phyloP scores from a whole-genome alignment of 1,140 invertebrate genomes.

The Drepana arcuata region DNA sequence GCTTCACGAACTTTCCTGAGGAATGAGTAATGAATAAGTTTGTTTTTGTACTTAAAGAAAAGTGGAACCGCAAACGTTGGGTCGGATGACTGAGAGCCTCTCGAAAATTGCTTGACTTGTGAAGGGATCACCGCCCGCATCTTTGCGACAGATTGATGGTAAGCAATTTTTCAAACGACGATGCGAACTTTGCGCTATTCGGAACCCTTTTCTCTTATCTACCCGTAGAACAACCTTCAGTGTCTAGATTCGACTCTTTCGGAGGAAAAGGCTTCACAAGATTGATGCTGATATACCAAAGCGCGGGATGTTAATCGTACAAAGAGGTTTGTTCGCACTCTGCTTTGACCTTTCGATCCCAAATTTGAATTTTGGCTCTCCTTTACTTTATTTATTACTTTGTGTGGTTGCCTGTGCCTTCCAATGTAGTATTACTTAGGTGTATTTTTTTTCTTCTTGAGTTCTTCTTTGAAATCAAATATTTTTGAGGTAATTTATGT shows the following conservation, averaged over 20 bases:
- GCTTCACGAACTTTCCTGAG: too few relatives aligned
- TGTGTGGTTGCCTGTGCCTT: too few relatives aligned
- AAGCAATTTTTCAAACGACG: constrained; percentile 21
- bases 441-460: too few relatives aligned
- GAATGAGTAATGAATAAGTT: constrained; percentile 26
- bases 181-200: constrained; percentile 1
- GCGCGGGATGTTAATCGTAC: background rate
- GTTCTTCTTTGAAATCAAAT: too few relatives aligned
- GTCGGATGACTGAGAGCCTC: constrained; percentile 20
- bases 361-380: too few relatives aligned
- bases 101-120: constrained; percentile 23
- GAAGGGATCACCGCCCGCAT: constrained; percentile 21
- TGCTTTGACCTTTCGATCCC: too few relatives aligned
- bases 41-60: constrained; percentile 16
- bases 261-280: constrained; percentile 11
- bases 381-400: too few relatives aligned
- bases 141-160: constrained; percentile 22
- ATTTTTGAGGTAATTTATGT: too few relatives aligned
- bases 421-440: too few relatives aligned
- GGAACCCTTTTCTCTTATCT: constrained; percentile 16
- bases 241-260: constrained; percentile 7
- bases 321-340: too few relatives aligned
- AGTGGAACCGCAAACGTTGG: constrained; percentile 14
- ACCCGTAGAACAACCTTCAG: constrained; percentile 8
- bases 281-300: constrained; percentile 15